Percentiles rank a stretch among this genome's conserved stretches.
Evolutionary conservation across 2,113 vertebrate species (phyloP).

Genomic region (Symphodus melops): DNA sequence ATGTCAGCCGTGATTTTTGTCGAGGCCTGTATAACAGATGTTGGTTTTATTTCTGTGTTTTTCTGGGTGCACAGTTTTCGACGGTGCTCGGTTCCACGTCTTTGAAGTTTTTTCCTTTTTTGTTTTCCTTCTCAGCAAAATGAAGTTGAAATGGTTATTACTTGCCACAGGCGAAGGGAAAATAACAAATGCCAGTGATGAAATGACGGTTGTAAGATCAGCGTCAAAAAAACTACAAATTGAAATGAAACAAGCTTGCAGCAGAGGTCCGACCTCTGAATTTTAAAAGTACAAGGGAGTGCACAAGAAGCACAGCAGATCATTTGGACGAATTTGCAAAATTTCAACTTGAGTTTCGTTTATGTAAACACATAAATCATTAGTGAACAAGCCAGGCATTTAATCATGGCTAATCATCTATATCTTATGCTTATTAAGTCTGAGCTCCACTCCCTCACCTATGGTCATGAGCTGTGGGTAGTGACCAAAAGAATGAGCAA

Average conservation of each 20-base stretch:
- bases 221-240: slow-evolving; percentile 56
- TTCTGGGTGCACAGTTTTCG: slow-evolving; percentile 11
- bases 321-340: not conserved
- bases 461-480: too few relatives aligned
- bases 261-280: slow-evolving; percentile 13
- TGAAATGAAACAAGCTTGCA: slow-evolving; percentile 59
- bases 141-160: slow-evolving; percentile 42
- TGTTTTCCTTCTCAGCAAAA: slow-evolving; percentile 20
- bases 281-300: slow-evolving; percentile 24
- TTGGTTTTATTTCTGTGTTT: slow-evolving; percentile 54
- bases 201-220: slow-evolving; percentile 37
- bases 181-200: slow-evolving; percentile 40
- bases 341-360: not conserved
- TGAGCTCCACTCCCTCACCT: too few relatives aligned
- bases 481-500: too few relatives aligned
- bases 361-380: slow-evolving; percentile 14
- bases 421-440: too few relatives aligned
- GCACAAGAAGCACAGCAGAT: not conserved
- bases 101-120: slow-evolving; percentile 47
- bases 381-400: slow-evolving; percentile 10
- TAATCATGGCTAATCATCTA: not conserved
- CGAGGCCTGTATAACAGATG: slow-evolving; percentile 54
- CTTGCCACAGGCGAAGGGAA: slow-evolving; percentile 47
- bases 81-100: slow-evolving; percentile 39
- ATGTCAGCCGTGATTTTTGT: slow-evolving; percentile 47